These are phyloP conservation scores for Philereme vetulata DNA, from an alignment of 2,888 invertebrate genomes.

Conservation along the genomic window DNA sequence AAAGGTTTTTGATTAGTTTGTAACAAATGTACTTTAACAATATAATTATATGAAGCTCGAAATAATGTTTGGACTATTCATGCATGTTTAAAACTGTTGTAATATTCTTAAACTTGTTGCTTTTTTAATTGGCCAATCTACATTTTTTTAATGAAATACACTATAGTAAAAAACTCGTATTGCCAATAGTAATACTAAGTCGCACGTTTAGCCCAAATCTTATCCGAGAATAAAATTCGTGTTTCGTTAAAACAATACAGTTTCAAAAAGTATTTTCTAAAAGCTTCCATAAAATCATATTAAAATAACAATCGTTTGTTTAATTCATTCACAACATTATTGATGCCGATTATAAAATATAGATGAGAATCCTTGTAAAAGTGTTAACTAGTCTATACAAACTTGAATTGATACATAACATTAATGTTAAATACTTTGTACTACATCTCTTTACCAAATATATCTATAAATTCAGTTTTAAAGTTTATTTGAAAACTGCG, in stretches of 20 bases:
- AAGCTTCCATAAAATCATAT: slow-evolving; percentile 34
- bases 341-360: slow-evolving; percentile 27
- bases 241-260: slow-evolving; percentile 27
- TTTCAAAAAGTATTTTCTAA: slow-evolving; percentile 27
- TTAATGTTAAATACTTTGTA: slow-evolving; percentile 57
- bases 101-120: slow-evolving; percentile 1
- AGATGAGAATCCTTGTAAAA: slow-evolving; percentile 30
- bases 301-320: slow-evolving; percentile 27
- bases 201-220: slow-evolving; percentile 22
- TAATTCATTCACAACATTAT: slow-evolving; percentile 19
- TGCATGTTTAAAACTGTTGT: slow-evolving; percentile 13
- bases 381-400: slow-evolving; percentile 46
- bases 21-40: slow-evolving; percentile 26
- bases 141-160: background rate
- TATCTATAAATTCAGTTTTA: slow-evolving; percentile 26
- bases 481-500: slow-evolving; percentile 20
- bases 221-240: slow-evolving; percentile 22
- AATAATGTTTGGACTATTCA: slow-evolving; percentile 21
- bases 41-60: slow-evolving; percentile 21
- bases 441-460: slow-evolving; percentile 50
- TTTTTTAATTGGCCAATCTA: background rate
- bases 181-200: background rate
- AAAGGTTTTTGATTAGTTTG: slow-evolving; percentile 24
- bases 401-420: slow-evolving; percentile 55
- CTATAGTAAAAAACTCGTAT: no score